Evolutionary conservation across 2,888 invertebrate species (phyloP), one percentile per base, ranked within the genome.

Genomic region (Cylindroiulus punctatus): DNA sequence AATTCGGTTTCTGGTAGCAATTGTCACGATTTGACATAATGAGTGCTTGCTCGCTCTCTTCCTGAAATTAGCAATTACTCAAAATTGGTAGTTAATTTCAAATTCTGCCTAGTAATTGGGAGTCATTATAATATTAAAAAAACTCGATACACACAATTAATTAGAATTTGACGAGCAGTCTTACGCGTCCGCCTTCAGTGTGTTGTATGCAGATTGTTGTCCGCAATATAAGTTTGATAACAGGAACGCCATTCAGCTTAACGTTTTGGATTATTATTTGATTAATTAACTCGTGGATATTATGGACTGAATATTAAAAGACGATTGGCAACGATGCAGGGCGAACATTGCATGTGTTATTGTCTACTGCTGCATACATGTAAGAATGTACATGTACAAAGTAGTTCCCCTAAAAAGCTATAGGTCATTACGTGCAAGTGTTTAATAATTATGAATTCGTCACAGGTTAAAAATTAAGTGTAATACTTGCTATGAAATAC

Each of bases 61-160:
- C 76, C 76, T 76, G 76, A 14, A 76, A 76, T 76, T 76, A 76
- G 14, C 76, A 30, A 76, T 30, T 30, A 76, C 30, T 30, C 76
- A 30, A 76, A 76, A 30, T 76, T 30, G 76, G 30, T 76, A 76
- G 76, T 26, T 76, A 76, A n/a, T 76, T 76, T 76, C 0, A 76
- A 76, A 76, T 30, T 76, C 30, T 26, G 10, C 7, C 8, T n/a
- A 57, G 57, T 76, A 76, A 76, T 76, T 76, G 30, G 76, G 8
- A 76, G 76, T 30, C 76, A 76, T 76, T 76, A 76, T 14, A 76
- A 76, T 76, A 30, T 76, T 76, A 76, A 76, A 76, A 76, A 65
- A 57, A 36, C 3, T 76, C 65, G 65, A 65, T 65, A 30, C 26
- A 5, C 7, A n/a, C n/a, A 19, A 7, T 52, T 52, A n/a, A 76